These are phyloP conservation scores for Gallinago paraguaiae DNA, from an alignment of 2,113 vertebrate species.

Conservation along the genomic window DNA sequence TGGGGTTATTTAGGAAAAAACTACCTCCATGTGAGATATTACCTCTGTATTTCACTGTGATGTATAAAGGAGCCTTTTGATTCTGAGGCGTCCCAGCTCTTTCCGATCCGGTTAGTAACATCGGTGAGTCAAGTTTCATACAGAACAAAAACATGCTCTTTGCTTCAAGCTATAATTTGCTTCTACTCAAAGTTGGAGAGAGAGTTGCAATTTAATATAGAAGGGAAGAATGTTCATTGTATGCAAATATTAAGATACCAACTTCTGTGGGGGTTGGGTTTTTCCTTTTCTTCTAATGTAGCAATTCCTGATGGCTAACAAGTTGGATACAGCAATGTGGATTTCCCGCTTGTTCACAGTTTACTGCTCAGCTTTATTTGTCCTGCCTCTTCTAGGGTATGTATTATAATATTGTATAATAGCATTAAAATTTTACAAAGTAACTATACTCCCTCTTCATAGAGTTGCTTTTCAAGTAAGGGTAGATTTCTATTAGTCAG, in stretches of 20 bases:
- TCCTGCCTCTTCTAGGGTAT: conserved; percentile 94
- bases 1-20: not conserved
- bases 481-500: not conserved
- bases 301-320: conserved; percentile 96
- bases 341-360: conserved; percentile 95
- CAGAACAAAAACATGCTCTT: not conserved
- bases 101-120: not conserved
- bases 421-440: not conserved
- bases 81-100: not conserved
- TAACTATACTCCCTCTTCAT: not conserved
- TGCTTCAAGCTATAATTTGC: not conserved
- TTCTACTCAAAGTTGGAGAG: not conserved
- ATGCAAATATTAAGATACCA: not conserved
- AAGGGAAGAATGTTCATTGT: not conserved
- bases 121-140: not conserved
- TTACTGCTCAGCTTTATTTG: conserved; percentile 96
- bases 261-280: not conserved
- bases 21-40: not conserved
- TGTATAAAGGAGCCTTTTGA: not conserved
- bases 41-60: not conserved
- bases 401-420: conserved; percentile 58
- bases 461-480: not conserved
- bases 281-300: conserved; percentile 61
- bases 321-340: conserved; percentile 98
- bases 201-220: not conserved